A percentile compares a stretch with the other conserved stretches of the same genome.
phyloP scores from a whole-genome alignment of 2,113 vertebrate genomes.

The Ornithorhynchus anatinus region DNA sequence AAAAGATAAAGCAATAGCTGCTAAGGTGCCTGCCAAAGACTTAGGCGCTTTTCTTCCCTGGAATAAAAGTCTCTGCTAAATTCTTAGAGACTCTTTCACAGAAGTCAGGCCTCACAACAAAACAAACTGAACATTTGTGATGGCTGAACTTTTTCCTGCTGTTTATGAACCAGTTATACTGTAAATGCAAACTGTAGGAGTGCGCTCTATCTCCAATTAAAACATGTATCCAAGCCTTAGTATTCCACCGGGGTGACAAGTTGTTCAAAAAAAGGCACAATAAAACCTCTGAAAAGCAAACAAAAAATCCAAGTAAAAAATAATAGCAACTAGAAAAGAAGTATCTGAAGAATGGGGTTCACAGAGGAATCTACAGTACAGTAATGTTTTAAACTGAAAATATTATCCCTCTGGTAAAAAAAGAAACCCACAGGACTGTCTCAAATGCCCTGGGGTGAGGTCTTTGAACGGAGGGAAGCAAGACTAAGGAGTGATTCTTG shows the following conservation, averaged over 20 bases:
- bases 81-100: neutral
- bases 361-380: too few relatives aligned
- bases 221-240: neutral
- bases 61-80: slow-evolving; percentile 22
- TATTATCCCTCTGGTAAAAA: too few relatives aligned
- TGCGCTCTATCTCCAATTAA: slow-evolving; percentile 37
- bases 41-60: slow-evolving; percentile 14
- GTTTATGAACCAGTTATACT: slow-evolving; percentile 8
- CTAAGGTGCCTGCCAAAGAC: neutral
- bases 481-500: too few relatives aligned
- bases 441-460: too few relatives aligned
- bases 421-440: too few relatives aligned
- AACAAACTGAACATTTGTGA: slow-evolving; percentile 21
- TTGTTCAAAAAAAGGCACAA: slow-evolving; percentile 26
- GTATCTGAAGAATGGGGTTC: too few relatives aligned
- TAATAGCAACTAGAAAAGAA: too few relatives aligned
- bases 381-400: too few relatives aligned
- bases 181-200: slow-evolving; percentile 39
- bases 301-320: too few relatives aligned
- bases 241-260: slow-evolving; percentile 12
- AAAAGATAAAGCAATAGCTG: neutral
- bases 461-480: too few relatives aligned
- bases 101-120: slow-evolving; percentile 7
- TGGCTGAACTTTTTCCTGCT: slow-evolving; percentile 39
- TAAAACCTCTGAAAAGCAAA: too few relatives aligned